A percentile compares a stretch with the other conserved stretches of the same genome.
These are phyloP conservation scores for Agelas oroides DNA, from an alignment of 37 sponge, comb jelly and placozoan genomes.

Conservation along the genomic window DNA sequence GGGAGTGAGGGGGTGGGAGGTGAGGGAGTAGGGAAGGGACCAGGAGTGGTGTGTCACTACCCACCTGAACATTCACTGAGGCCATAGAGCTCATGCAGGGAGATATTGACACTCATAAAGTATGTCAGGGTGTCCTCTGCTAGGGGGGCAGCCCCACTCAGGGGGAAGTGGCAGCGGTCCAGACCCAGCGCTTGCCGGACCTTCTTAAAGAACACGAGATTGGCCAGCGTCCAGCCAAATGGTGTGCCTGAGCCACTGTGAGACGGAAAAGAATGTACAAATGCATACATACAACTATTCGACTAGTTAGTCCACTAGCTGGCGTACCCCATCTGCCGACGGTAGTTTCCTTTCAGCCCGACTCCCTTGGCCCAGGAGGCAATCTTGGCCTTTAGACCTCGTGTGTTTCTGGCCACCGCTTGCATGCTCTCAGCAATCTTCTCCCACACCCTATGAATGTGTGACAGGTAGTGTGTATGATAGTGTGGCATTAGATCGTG, in stretches of 20 bases:
- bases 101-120: conserved; percentile 91
- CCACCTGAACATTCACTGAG: conserved; percentile 89
- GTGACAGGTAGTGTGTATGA: no score
- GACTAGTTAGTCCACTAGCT: no score
- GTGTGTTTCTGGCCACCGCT: conserved; percentile 31
- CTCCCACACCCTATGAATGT: conserved; percentile 83
- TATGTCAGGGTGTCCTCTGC: conserved; percentile 81
- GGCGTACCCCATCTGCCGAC: conserved; percentile 70
- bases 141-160: conserved; percentile 95
- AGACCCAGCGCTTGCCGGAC: conserved; percentile 72
- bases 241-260: conserved; percentile 41
- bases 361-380: conserved; percentile 83
- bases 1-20: background rate
- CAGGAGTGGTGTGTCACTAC: background rate
- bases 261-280: background rate
- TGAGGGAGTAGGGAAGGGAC: no score
- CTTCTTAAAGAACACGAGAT: conserved; percentile 62
- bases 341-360: conserved; percentile 76
- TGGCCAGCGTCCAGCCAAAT: conserved; percentile 79
- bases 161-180: conserved; percentile 80
- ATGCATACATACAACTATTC: no score
- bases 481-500: background rate
- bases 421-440: conserved; percentile 83
- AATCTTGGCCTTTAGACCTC: conserved; percentile 69
- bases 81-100: conserved; percentile 93